Percentiles rank a stretch among this genome's conserved stretches.
phyloP scores from a whole-genome alignment of 2,888 invertebrate genomes.

The Phyllotreta striolata region DNA sequence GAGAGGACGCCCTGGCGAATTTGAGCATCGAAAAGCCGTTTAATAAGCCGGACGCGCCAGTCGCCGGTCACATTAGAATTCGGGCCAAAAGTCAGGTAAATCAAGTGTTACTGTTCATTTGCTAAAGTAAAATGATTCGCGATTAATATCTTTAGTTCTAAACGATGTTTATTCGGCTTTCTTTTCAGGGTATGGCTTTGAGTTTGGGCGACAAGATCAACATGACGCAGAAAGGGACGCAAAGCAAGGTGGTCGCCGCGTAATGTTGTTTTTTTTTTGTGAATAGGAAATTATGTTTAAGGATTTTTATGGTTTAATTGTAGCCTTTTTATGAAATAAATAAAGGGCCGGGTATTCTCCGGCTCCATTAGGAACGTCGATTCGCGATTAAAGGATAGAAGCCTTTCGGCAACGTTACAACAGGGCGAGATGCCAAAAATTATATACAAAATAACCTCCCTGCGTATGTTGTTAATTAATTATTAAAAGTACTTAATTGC shows the following conservation, averaged over 20 bases:
- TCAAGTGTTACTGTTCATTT: background rate
- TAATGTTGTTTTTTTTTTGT: conserved; percentile 39
- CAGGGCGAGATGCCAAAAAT: too few relatives aligned
- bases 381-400: too few relatives aligned
- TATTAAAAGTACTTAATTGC: too few relatives aligned
- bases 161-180: too few relatives aligned
- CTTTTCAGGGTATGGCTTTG: conserved; percentile 99
- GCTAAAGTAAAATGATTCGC: too few relatives aligned
- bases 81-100: conserved; percentile 96
- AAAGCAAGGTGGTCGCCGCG: conserved; percentile 60
- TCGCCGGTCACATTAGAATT: conserved; percentile 96
- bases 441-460: too few relatives aligned
- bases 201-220: conserved; percentile 99
- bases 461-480: too few relatives aligned
- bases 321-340: background rate
- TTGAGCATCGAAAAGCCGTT: conserved; percentile 96
- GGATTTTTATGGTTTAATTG: too few relatives aligned
- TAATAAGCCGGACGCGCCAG: conserved; percentile 85
- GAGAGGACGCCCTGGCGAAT: conserved; percentile 98
- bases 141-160: too few relatives aligned
- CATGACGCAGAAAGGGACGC: conserved; percentile 80
- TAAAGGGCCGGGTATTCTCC: background rate
- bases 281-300: too few relatives aligned
- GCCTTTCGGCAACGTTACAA: too few relatives aligned
- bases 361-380: too few relatives aligned